These are phyloP conservation scores for Caranx ignobilis DNA, from an alignment of 2,113 vertebrate species.

Conservation along the genomic window DNA sequence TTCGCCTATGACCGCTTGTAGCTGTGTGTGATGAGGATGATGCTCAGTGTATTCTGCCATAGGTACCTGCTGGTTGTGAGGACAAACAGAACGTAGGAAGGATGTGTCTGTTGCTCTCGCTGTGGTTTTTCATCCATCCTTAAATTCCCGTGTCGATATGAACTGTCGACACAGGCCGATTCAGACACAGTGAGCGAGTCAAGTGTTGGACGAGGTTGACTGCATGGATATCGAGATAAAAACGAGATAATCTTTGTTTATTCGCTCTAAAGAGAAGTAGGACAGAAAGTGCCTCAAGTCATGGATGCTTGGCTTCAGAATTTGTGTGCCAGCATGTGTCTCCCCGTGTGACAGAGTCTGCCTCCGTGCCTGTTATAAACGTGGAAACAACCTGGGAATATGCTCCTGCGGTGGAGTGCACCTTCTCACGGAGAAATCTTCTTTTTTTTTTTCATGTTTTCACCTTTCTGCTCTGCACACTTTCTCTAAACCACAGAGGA, in stretches of 20 bases:
- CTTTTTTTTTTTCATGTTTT: neutral
- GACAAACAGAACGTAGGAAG: neutral
- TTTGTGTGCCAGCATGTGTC: constrained; percentile 53
- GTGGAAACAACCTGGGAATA: constrained; percentile 40
- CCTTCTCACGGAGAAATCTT: neutral
- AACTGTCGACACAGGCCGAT: neutral
- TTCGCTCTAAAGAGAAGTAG: constrained; percentile 74
- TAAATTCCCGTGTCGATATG: neutral
- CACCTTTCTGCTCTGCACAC: constrained; percentile 17
- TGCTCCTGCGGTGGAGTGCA: constrained; percentile 6
- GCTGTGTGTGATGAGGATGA: neutral
- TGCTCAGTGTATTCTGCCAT: neutral
- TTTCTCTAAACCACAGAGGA: constrained; percentile 44
- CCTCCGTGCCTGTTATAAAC: constrained; percentile 40
- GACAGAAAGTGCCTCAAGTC: constrained; percentile 76
- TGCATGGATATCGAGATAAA: constrained; percentile 41
- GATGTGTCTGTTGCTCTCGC: neutral
- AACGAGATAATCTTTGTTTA: constrained; percentile 59
- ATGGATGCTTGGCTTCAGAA: constrained; percentile 63
- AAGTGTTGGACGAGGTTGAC: constrained; percentile 35
- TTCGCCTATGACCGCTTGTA: neutral
- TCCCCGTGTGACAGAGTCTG: constrained; percentile 58
- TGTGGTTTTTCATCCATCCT: neutral
- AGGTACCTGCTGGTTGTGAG: neutral
- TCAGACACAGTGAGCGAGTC: constrained; percentile 10